Conservation (phyloP, 2,797 vertebrate species). For the Amphiprion clarkii region DNA sequence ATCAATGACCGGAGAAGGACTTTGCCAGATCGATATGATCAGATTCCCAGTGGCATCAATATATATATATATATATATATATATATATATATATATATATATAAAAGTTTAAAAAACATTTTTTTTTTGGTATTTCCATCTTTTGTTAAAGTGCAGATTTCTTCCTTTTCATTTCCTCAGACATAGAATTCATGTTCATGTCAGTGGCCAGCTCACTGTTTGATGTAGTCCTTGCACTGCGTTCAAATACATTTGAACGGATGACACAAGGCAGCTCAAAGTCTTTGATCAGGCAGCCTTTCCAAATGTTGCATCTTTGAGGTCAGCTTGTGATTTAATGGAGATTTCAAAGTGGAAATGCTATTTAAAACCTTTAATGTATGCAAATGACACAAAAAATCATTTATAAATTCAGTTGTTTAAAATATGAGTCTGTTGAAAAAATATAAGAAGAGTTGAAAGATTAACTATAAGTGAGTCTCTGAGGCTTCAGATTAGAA, state of each 20-base stretch:
- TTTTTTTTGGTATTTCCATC: too few species aligned
- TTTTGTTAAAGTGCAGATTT: too few species aligned
- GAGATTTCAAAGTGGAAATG: neutral
- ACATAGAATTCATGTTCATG: neutral
- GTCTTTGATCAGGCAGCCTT: conserved; percentile 8
- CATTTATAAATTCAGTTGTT: conserved; percentile 21
- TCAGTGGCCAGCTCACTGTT: neutral
- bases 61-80: too few species aligned
- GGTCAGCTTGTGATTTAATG: conserved; percentile 1
- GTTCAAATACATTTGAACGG: neutral
- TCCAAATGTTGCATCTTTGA: neutral
- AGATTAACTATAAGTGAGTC: neutral
- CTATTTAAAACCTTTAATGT: conserved; percentile 25
- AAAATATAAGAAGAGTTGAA: neutral
- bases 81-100: too few species aligned
- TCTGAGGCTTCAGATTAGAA: conserved; percentile 7
- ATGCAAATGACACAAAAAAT: conserved; percentile 31
- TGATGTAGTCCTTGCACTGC: neutral
- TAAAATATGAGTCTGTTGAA: neutral
- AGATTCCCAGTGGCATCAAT: too few species aligned
- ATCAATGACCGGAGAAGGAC: too few species aligned
- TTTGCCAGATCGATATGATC: too few species aligned
- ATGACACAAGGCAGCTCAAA: neutral
- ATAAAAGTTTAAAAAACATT: too few species aligned
- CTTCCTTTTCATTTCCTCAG: neutral